Base-by-base conservation (phyloP, 2,888 invertebrate genomes). In the Colletes collaris region DNA sequence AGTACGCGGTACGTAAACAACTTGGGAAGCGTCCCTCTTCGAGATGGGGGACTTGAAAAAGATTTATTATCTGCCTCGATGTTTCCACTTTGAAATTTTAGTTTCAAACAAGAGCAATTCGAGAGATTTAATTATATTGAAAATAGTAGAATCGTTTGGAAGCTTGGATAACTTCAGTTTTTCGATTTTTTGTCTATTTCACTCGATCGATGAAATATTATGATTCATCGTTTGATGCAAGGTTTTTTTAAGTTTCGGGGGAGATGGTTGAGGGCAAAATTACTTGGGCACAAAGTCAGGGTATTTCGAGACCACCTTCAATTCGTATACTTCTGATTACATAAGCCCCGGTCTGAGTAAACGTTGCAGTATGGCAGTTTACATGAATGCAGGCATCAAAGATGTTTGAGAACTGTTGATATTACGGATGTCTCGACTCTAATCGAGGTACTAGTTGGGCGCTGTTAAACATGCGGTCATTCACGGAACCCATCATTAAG, bases 331-430 rank as follows among this genome's bases (percentile, higher is more conserved):
- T 63, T 65, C 67, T 66, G 73, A 73, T 80, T 78, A 49, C 78
- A 62, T 53, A 69, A 66, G 64, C 67, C 13, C 50, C 58, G 35
- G 78, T 59, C 74, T 77, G 52, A 27, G 73, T 69, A 78, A 80
- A 80, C 78, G 40, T 16, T 6, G 67, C 62, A 53, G 71, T 71
- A 68, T 79, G 53, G 49, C 66, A 58, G 73, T 55, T 78, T 80
- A 68, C 62, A 52, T 66, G 78, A 74, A 78, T 74, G 62, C 69
- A 73, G 68, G 53, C 69, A 69, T 80, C 80, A 77, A 80, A 78
- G 80, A 80, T 78, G 78, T 72, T 72, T 68, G 63, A 50, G 77
- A 60, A 55, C 68, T 55, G 71, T 77, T 73, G 65, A 69, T 70
- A 74, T 80, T 80, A 73, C 78, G 73, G 67, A 60, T 55, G 62